Conservation (phyloP, 2,797 vertebrate genomes). For the Orientallactaga sibirica region DNA sequence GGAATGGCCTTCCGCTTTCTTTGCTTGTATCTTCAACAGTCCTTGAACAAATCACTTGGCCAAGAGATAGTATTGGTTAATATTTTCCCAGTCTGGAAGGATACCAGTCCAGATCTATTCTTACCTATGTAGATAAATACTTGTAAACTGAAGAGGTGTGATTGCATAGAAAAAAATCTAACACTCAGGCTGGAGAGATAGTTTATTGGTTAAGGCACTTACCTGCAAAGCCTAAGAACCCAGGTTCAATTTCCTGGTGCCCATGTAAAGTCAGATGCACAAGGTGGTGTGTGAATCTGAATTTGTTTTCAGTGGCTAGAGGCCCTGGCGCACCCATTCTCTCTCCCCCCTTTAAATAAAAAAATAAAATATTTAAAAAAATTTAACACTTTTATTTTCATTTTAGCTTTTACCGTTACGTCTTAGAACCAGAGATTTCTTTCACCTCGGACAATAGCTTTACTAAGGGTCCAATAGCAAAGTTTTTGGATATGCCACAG, state of each 20-base stretch:
- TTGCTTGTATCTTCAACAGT: background rate
- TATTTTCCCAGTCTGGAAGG: background rate
- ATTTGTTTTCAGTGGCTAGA: too few relatives aligned
- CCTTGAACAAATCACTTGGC: background rate
- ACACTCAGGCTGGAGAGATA: background rate
- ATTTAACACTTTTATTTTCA: constrained; percentile 47
- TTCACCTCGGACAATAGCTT: constrained; percentile 93
- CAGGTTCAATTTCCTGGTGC: too few relatives aligned
- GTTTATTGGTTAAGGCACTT: too few relatives aligned
- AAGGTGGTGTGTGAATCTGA: too few relatives aligned
- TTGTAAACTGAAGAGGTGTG: background rate
- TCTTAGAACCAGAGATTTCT: constrained; percentile 95
- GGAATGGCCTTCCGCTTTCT: background rate
- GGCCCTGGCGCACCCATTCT: too few relatives aligned
- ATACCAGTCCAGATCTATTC: background rate
- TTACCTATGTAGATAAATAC: background rate
- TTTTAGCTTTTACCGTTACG: constrained; percentile 96
- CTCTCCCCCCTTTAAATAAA: too few relatives aligned
- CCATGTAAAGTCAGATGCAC: too few relatives aligned
- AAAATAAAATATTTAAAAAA: too few relatives aligned
- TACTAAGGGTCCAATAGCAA: constrained; percentile 94
- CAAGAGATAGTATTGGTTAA: background rate
- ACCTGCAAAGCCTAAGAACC: too few relatives aligned
- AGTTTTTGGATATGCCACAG: constrained; percentile 98
- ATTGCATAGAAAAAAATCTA: background rate